Evolutionary conservation across 1,140 invertebrate species (phyloP), one percentile per base, ranked within the genome.

Genomic region (Lordiphosa collinella): DNA sequence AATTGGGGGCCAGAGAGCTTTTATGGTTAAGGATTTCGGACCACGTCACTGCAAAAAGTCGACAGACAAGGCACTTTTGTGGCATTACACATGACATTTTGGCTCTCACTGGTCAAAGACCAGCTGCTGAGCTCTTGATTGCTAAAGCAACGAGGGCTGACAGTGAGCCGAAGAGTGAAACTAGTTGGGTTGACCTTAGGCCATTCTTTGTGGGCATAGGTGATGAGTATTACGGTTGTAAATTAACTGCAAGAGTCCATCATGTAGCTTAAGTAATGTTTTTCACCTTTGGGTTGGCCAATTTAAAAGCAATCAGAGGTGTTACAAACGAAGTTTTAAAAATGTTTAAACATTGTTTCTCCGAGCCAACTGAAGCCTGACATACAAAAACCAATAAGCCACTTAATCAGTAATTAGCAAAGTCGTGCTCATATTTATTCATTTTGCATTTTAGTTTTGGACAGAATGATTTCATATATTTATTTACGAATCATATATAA

Each of bases 21-120:
- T 60, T 65, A 50, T 22, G 41, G 10, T 29, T 22, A 29, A 22
- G 22, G 7, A 29, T 44, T 44, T 44, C 22, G 41, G 41, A 44
- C 25, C 22, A 44, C 41, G 41, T 44, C 47, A 49, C 34, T 36
- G 47, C 6, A 6, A 43, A 44, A 44, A 44, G 22, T 44, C 7
- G 31, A 9, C 6, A 4, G 13, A 13, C 46, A 18, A n/a, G 13
- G 35, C 51, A 66, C 59, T 67, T 67, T 62, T 62, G 58, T 49
- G 70, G 48, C 57, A 64, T 54, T 63, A 68, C 57, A 74, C 63
- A 68, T 74, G 70, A 74, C 70, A 74, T 74, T 67, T 74, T 68
- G 70, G 49, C 49, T 55, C 35, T 13, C 25, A 25, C 51, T 49
- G 18, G 35, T 22, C 12, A 13, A 13, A 14, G 16, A 18, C 29